Base-by-base conservation (phyloP, 1,140 invertebrate genomes). In the Drosophila arizonae region DNA sequence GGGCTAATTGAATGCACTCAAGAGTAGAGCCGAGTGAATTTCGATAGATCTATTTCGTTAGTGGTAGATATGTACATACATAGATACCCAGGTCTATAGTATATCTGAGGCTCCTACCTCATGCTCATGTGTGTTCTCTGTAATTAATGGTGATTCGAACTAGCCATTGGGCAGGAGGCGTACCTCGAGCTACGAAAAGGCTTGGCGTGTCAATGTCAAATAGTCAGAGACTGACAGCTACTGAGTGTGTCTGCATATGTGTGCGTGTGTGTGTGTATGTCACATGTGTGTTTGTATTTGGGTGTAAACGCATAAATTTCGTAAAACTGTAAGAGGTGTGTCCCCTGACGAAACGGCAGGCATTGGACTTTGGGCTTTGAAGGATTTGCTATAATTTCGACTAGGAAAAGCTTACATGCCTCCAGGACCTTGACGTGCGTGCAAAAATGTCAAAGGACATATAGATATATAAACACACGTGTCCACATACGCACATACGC, bases 141-240 rank as follows among this genome's bases (percentile, higher is more conserved):
- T 61, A 61, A 61, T 61, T 61, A 61, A 36, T 28, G 43, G 28
- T 33, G 28, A 11, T 50, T 61, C 43, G 57, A 61, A 28, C 9
- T 30, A 8, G n/a, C n/a, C 10, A 15, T n/a, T 46, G 50, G 28
- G 41, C 52, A 65, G 41, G 46, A 64, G 58, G 64, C 48, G 74
- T 70, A 50, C 50, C 55, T 54, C 36, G 10, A n/a, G 10, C 17
- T 10, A 46, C 36, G 61, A 54, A 66, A 73, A 64, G 72, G 75
- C 75, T 77, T 77, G 72, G 72, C 72, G 28, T 75, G 66, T 77
- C 72, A 75, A 77, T 74, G 72, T 70, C 75, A 77, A 77, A 74
- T 52, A 62, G 55, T 51, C 46, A 43, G 54, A 46, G 54, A 46
- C 51, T 33, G 65, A 68, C 71, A 62, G 57, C 24, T 43, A 36